Evolutionary conservation across 2,797 vertebrate species (phyloP).

Genomic region (Bucorvus abyssinicus): DNA sequence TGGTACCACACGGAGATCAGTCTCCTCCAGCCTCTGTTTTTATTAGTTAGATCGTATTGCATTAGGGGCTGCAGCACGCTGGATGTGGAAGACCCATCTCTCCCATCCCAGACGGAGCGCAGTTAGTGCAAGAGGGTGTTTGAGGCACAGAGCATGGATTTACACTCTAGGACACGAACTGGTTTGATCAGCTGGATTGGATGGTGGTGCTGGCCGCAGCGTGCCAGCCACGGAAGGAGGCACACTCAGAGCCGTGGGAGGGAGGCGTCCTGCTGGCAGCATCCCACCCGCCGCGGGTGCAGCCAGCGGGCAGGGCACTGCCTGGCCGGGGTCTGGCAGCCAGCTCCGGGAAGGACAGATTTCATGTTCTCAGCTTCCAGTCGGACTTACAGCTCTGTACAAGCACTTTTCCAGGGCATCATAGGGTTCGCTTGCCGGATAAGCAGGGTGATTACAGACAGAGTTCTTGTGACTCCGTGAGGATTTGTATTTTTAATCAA

Average conservation of each 20-base stretch:
- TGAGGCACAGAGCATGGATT: not conserved
- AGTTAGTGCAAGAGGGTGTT: not conserved
- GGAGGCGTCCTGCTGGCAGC: not conserved
- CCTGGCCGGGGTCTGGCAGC: not conserved
- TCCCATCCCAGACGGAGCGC: rapidly evolving
- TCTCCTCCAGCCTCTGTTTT: not conserved
- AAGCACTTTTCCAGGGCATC: not conserved
- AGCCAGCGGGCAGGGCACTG: not conserved
- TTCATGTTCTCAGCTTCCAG: not conserved
- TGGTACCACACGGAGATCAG: not conserved
- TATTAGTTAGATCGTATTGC: not conserved
- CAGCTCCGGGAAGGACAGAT: not conserved
- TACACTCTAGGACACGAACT: not conserved
- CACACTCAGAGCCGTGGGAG: not conserved
- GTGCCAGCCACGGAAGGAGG: not conserved
- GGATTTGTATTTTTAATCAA: conserved; percentile 16
- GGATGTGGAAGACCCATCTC: not conserved
- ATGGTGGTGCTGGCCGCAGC: not conserved
- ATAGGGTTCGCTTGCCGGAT: not conserved
- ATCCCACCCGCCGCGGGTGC: not conserved
- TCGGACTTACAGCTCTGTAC: not conserved
- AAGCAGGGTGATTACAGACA: not conserved
- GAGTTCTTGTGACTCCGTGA: not conserved
- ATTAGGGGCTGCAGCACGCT: not conserved
- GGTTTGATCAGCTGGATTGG: not conserved